Evolutionary conservation across 1,140 invertebrate species (phyloP).

Genomic region (Copidosoma floridanum): DNA sequence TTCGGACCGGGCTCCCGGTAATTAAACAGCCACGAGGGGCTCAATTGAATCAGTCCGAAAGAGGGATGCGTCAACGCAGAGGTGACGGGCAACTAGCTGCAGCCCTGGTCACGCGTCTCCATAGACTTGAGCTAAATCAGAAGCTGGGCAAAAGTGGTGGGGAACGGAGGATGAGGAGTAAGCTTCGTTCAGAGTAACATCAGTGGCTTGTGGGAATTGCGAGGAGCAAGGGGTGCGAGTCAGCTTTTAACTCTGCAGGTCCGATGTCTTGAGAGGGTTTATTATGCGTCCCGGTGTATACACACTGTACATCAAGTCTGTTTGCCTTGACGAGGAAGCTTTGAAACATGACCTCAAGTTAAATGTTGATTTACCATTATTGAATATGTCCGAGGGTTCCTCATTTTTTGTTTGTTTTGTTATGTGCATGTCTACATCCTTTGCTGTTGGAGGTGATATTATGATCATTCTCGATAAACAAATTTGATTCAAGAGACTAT

Average conservation of each 20-base stretch:
- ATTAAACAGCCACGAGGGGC: slow-evolving; percentile 57
- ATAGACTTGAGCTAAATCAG: slow-evolving; percentile 19
- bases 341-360: too few relatives aligned
- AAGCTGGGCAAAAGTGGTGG: slow-evolving; percentile 16
- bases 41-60: slow-evolving; percentile 59
- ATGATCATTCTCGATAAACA: neutral
- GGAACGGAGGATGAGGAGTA: slow-evolving; percentile 24
- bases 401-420: too few relatives aligned
- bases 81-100: slow-evolving; percentile 56
- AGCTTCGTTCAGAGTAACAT: neutral
- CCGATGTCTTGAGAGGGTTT: slow-evolving; percentile 6
- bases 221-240: neutral
- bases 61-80: slow-evolving; percentile 55
- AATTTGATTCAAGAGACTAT: neutral
- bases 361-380: too few relatives aligned
- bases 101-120: slow-evolving; percentile 47
- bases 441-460: too few relatives aligned
- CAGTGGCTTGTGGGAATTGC: too few relatives aligned
- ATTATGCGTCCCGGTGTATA: slow-evolving; percentile 26
- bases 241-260: neutral
- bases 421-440: too few relatives aligned
- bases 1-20: slow-evolving; percentile 51
- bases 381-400: too few relatives aligned
- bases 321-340: too few relatives aligned
- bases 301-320: neutral